These are phyloP conservation scores for Agrilus planipennis DNA, from an alignment of 1,140 invertebrate genomes.

Conservation along the genomic window DNA sequence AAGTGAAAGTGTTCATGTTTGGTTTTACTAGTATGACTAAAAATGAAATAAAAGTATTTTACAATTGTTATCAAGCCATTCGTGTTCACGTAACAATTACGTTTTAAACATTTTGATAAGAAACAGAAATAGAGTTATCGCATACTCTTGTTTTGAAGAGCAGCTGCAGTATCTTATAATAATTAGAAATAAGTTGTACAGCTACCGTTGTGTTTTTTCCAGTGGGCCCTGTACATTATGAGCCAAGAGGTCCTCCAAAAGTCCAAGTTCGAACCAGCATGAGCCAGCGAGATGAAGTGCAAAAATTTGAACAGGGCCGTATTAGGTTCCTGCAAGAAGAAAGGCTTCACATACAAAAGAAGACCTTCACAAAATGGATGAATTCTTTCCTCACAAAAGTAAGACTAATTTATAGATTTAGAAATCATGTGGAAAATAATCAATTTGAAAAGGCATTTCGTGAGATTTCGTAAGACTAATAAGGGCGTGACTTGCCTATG, in stretches of 20 bases:
- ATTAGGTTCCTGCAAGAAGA: slow-evolving; percentile 96
- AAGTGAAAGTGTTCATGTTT: no score
- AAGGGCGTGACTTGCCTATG: no score
- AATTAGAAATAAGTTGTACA: not conserved
- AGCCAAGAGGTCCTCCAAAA: slow-evolving; percentile 18
- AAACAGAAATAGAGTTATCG: not conserved
- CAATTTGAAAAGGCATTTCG: no score
- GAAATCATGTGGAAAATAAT: no score
- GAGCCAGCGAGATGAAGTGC: slow-evolving; percentile 79
- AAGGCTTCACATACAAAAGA: slow-evolving; percentile 95
- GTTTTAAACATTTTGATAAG: not conserved
- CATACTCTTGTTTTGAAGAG: not conserved
- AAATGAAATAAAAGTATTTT: no score
- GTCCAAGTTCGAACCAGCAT: slow-evolving; percentile 50
- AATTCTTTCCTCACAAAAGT: slow-evolving; percentile 97
- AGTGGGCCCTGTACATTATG: slow-evolving; percentile 30
- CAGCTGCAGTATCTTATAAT: not conserved
- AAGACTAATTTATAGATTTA: slow-evolving; percentile 14
- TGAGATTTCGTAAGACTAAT: no score
- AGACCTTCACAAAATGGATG: slow-evolving; percentile 99
- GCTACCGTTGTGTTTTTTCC: slow-evolving; percentile 20
- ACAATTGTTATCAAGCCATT: no score
- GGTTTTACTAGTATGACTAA: no score
- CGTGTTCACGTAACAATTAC: not conserved
- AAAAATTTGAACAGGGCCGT: slow-evolving; percentile 91